Conservation (phyloP, 2,113 vertebrate species). For the Tiliqua scincoides region DNA sequence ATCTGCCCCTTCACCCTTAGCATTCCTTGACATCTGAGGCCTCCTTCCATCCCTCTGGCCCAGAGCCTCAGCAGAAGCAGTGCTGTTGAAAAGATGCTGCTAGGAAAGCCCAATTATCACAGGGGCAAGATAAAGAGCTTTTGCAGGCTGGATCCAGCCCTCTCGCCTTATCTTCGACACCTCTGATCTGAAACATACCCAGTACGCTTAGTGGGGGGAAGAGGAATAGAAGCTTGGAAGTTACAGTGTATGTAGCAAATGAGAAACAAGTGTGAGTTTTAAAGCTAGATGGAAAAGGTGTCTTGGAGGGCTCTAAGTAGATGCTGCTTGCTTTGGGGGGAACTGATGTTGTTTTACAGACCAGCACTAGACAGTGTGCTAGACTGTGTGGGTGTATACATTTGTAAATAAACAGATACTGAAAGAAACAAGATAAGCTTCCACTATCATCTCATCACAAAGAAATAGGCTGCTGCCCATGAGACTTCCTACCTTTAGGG, state of each 20-base stretch:
- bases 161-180: too few relatives aligned
- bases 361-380: not conserved
- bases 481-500: not conserved
- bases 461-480: not conserved
- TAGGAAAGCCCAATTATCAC: too few relatives aligned
- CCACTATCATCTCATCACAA: not conserved
- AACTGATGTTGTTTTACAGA: not conserved
- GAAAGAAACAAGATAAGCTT: not conserved
- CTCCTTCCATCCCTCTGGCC: too few relatives aligned
- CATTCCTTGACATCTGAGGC: too few relatives aligned
- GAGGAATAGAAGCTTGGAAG: not conserved
- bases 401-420: slow-evolving; percentile 13
- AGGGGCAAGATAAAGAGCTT: too few relatives aligned
- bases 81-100: too few relatives aligned
- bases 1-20: too few relatives aligned
- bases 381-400: slow-evolving; percentile 2
- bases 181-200: too few relatives aligned
- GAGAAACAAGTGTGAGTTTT: not conserved
- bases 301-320: not conserved
- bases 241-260: not conserved
- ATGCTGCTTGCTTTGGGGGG: not conserved
- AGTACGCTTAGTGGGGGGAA: not conserved
- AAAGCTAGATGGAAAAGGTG: not conserved
- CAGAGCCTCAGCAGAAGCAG: too few relatives aligned
- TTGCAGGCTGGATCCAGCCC: too few relatives aligned